phyloP scores from a whole-genome alignment of 2,888 invertebrate genomes.

The Willowsia nigromaculata region DNA sequence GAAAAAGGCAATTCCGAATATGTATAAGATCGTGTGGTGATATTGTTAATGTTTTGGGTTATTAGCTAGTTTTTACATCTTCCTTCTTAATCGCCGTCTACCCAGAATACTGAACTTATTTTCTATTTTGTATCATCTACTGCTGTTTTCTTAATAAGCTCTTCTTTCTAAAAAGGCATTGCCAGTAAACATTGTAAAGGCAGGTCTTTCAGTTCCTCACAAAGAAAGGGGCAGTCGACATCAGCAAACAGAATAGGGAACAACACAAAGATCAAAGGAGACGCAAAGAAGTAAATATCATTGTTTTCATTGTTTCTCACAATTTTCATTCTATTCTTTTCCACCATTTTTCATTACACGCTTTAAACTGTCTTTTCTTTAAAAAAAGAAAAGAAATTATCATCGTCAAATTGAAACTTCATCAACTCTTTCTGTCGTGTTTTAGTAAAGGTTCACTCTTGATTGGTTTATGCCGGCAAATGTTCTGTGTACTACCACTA shows the following conservation, averaged over 20 bases:
- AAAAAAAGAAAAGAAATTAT: constrained; percentile 42
- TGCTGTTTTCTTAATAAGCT: background rate
- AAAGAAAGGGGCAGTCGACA: constrained; percentile 25
- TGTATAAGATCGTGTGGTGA: constrained; percentile 52
- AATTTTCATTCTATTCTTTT: constrained; percentile 46
- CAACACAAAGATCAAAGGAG: constrained; percentile 44
- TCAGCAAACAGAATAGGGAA: background rate
- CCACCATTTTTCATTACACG: constrained; percentile 64
- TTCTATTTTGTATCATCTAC: background rate
- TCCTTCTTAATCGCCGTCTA: background rate
- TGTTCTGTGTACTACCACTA: no score
- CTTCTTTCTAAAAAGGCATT: background rate
- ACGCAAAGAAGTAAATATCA: constrained; percentile 55
- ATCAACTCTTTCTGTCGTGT: constrained; percentile 60
- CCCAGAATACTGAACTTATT: background rate
- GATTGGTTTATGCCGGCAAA: constrained; percentile 57
- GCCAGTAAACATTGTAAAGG: constrained; percentile 10
- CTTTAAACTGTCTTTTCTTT: constrained; percentile 47
- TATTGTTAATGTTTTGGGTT: constrained; percentile 57
- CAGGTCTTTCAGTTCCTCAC: background rate
- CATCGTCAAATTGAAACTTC: constrained; percentile 64
- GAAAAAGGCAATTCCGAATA: constrained; percentile 27
- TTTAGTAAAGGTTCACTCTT: constrained; percentile 38
- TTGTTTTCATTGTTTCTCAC: constrained; percentile 60
- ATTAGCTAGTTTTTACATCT: constrained; percentile 44